Evolutionary conservation across 1,140 invertebrate species (phyloP).

Genomic region (Drosophila parvula): DNA sequence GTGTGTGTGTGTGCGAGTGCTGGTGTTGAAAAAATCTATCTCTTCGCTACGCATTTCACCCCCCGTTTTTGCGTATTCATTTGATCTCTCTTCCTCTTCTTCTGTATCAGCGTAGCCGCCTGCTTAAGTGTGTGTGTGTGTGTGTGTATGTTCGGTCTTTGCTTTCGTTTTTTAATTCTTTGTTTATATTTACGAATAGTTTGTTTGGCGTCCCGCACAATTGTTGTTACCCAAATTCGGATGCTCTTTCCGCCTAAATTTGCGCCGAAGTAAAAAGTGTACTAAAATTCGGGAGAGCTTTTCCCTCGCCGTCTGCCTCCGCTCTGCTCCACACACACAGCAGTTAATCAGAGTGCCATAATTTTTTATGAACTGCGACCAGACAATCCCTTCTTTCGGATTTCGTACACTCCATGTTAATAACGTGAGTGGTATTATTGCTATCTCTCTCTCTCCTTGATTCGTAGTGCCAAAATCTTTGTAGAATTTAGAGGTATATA

Average conservation of each 20-base stretch:
- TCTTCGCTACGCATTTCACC: slow-evolving; percentile 80
- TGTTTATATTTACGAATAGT: slow-evolving; percentile 77
- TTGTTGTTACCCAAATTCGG: slow-evolving; percentile 39
- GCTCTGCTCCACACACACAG: slow-evolving; percentile 10
- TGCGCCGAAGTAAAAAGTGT: slow-evolving; percentile 9
- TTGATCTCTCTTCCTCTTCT: slow-evolving; percentile 65
- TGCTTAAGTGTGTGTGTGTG: slow-evolving; percentile 12
- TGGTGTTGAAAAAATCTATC: slow-evolving; percentile 79
- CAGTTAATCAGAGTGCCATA: slow-evolving; percentile 44
- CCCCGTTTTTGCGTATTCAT: slow-evolving; percentile 66
- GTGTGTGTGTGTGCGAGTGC: slow-evolving; percentile 45
- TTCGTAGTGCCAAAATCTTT: not conserved
- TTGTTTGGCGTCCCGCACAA: slow-evolving; percentile 62
- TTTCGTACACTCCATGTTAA: not conserved
- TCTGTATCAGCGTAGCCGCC: slow-evolving; percentile 59
- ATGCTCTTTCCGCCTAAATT: slow-evolving; percentile 36
- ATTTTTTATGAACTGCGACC: slow-evolving; percentile 23
- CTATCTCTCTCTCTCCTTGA: not conserved
- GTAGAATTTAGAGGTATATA: not conserved
- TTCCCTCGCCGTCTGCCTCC: slow-evolving; percentile 3
- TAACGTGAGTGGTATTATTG: not conserved
- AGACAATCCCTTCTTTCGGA: slow-evolving; percentile 16
- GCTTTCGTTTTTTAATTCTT: slow-evolving; percentile 67
- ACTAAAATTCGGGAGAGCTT: slow-evolving; percentile 1
- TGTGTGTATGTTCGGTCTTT: slow-evolving; percentile 35